These are phyloP conservation scores for Amblyjoppa proteus DNA, from an alignment of 2,888 invertebrate genomes.

Conservation along the genomic window DNA sequence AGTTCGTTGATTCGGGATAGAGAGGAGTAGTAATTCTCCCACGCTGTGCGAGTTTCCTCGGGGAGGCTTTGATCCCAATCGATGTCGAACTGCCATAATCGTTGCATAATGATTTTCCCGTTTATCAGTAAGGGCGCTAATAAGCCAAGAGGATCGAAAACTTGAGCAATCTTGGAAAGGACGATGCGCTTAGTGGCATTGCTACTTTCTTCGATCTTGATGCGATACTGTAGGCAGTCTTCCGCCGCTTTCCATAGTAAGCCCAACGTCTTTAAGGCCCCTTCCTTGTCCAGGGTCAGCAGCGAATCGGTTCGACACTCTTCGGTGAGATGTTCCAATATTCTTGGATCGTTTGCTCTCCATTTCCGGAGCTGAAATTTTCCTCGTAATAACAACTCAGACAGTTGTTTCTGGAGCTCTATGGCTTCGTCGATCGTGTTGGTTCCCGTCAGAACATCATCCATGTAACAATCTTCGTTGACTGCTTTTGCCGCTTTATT, in stretches of 20 bases:
- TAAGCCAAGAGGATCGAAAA: constrained; percentile 56
- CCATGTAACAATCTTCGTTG: constrained; percentile 57
- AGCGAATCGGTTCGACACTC: constrained; percentile 41
- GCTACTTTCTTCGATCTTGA: constrained; percentile 10
- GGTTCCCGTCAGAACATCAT: constrained; percentile 56
- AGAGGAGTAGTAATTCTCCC: constrained; percentile 41
- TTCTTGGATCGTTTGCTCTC: constrained; percentile 41
- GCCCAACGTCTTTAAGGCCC: constrained; percentile 53
- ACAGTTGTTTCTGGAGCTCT: constrained; percentile 16
- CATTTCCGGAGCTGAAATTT: constrained; percentile 53
- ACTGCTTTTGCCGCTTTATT: constrained; percentile 40
- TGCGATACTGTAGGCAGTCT: constrained; percentile 44
- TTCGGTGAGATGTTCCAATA: constrained; percentile 37
- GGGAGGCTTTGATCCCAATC: constrained; percentile 46
- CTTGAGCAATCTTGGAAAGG: constrained; percentile 49
- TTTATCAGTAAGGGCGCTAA: constrained; percentile 43
- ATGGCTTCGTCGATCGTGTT: constrained; percentile 5
- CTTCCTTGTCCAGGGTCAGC: constrained; percentile 44
- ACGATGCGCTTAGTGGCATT: constrained; percentile 44
- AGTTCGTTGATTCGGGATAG: constrained; percentile 19
- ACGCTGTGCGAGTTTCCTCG: neutral
- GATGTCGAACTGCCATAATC: constrained; percentile 32
- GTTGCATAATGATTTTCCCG: constrained; percentile 50
- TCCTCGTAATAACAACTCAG: constrained; percentile 23
- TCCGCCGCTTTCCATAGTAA: constrained; percentile 52